Base-by-base conservation (phyloP, 2,888 invertebrate species). In the Drosophila borborema region DNA sequence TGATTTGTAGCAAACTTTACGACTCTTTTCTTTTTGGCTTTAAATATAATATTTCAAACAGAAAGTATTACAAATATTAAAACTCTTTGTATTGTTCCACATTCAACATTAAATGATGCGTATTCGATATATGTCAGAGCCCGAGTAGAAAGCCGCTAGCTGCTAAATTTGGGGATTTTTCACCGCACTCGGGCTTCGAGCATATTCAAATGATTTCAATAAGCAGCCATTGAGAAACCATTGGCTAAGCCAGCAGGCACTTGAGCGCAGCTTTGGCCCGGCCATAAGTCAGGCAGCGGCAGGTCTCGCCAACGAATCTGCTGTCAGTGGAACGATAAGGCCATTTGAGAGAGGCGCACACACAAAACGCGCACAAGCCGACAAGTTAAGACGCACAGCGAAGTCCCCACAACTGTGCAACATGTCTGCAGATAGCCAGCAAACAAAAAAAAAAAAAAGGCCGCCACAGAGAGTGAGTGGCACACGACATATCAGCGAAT, bases 281-380 rank as follows among this genome's bases (percentile, higher is more conserved):
- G 20, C 43, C 60, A 63, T 53, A 67, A 77, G 63, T 77, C 64
- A 64, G 49, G 23, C 38, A 48, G 20, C 72, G 70, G 69, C 49
- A 63, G 67, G 72, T 34, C 70, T 60, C 48, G 54, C 61, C 65
- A 77, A 61, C 61, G 77, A 71, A 82, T 74, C 59, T 67, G 66
- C 74, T 87, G 83, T 77, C 88, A 82, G 61, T 80, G 62, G 71
- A 86, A 82, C 71, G 88, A 88, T 84, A 84, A 82, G 72, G 69
- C 83, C 74, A 73, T 79, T 79, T 85, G 72, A 80, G 75, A 80
- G 72, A 65, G 72, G 72, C 68, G 72, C 68, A 59, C 68, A 77
- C 66, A 59, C 66, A 75, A 77, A 71, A 59, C 65, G 72, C 68
- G 56, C 68, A 77, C 64, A 72, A 70, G 75, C 72, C 68, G 67